phyloP scores from a whole-genome alignment of 1,140 invertebrate genomes.

The Atopsyche davidsoni region DNA sequence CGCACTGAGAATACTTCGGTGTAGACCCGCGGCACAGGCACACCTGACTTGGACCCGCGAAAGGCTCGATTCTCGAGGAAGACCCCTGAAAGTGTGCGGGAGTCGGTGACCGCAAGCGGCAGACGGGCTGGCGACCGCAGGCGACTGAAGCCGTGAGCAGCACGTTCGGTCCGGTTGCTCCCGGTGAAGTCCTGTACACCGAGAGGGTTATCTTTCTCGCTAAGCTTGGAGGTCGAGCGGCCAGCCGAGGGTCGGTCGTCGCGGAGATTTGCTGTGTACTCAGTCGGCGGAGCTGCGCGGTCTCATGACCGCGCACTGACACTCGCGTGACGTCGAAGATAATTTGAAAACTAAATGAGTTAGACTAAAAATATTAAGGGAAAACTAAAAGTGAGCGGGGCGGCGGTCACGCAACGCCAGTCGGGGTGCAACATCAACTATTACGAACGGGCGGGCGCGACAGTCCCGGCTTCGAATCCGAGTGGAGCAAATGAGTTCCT shows the following conservation, averaged over 20 bases:
- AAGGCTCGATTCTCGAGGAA: too few relatives aligned
- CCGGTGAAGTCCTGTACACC: neutral
- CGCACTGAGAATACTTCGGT: too few relatives aligned
- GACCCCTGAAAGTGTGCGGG: too few relatives aligned
- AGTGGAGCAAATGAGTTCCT: too few relatives aligned
- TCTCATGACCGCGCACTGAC: slow-evolving; percentile 5
- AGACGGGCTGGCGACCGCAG: neutral
- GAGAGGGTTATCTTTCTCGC: neutral
- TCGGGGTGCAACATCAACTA: neutral
- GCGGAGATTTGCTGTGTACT: too few relatives aligned
- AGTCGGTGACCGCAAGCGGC: neutral
- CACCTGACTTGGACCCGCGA: too few relatives aligned
- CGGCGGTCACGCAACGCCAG: slow-evolving; percentile 18
- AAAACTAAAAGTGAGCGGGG: slow-evolving; percentile 26
- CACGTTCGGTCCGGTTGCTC: neutral
- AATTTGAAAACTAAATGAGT: slow-evolving; percentile 22
- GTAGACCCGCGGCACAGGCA: too few relatives aligned
- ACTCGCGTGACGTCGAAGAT: slow-evolving; percentile 19
- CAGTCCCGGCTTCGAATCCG: too few relatives aligned
- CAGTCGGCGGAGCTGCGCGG: too few relatives aligned
- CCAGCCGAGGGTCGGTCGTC: neutral
- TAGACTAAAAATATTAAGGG: slow-evolving; percentile 23
- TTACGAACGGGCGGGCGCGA: too few relatives aligned
- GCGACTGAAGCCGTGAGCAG: neutral
- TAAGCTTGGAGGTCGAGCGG: neutral